Percentiles rank a stretch among this genome's conserved stretches.
These are phyloP conservation scores for Salvelinus sp. DNA, from an alignment of 2,113 vertebrate species.

Conservation along the genomic window DNA sequence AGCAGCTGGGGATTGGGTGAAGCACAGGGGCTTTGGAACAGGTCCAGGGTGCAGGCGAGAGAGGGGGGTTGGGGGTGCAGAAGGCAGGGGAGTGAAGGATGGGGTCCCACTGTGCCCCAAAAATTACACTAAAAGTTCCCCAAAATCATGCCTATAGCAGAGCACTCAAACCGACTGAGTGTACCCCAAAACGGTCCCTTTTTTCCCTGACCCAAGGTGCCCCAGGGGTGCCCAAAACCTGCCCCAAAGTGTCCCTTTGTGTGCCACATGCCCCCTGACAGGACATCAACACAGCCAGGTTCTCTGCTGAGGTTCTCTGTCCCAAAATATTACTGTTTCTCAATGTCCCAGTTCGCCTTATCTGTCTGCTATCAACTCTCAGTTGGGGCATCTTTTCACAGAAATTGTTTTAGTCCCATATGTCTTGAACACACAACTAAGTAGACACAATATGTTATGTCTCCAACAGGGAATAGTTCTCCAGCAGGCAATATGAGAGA, in stretches of 20 bases:
- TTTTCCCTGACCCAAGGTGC: no score
- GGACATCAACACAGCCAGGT: no score
- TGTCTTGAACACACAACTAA: background rate
- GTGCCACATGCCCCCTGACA: no score
- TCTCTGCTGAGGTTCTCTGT: no score
- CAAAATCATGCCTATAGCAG: no score
- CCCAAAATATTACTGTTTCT: no score
- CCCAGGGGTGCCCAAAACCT: no score
- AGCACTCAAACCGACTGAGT: no score
- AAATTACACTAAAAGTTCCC: conserved; percentile 26
- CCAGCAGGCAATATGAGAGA: background rate
- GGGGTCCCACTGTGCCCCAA: conserved; percentile 23
- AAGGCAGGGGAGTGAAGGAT: background rate
- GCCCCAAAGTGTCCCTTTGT: no score
- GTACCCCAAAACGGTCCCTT: no score
- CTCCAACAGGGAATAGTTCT: background rate
- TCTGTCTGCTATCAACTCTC: background rate
- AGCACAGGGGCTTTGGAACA: background rate
- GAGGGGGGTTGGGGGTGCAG: background rate
- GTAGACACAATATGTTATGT: background rate
- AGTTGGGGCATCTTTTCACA: background rate
- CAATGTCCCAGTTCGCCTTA: no score
- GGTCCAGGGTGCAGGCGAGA: conserved; percentile 29
- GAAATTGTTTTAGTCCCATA: background rate
- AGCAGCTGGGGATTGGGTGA: background rate